phyloP scores from a whole-genome alignment of 1,140 invertebrate genomes.

The Neodiprion fabricii region DNA sequence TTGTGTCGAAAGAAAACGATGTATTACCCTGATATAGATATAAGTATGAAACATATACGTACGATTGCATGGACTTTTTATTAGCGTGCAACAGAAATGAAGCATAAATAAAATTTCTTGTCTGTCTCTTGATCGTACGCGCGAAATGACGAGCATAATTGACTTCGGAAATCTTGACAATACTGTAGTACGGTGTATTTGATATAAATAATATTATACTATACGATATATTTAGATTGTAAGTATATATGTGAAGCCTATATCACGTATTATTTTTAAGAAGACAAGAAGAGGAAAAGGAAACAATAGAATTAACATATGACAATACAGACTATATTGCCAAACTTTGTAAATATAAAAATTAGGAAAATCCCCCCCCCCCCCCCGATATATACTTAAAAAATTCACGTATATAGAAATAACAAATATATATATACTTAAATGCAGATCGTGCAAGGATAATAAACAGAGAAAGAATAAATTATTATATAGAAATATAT shows the following conservation, averaged over 20 bases:
- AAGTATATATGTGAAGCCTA: constrained; percentile 19
- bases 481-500: too few species aligned
- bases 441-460: too few species aligned
- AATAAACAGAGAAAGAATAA: too few species aligned
- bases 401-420: too few species aligned
- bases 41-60: not conserved
- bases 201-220: constrained; percentile 27
- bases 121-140: too few species aligned
- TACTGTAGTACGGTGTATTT: constrained; percentile 45
- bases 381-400: too few species aligned
- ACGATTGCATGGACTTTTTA: not conserved
- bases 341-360: too few species aligned
- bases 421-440: too few species aligned
- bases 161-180: constrained; percentile 38
- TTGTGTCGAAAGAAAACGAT: not conserved
- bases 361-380: too few species aligned
- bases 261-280: constrained; percentile 33
- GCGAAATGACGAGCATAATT: not conserved
- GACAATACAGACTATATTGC: not conserved
- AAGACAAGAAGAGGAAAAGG: not conserved
- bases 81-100: not conserved
- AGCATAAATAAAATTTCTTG: too few species aligned
- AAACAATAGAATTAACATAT: not conserved
- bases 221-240: constrained; percentile 12
- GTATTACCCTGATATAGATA: not conserved